Conservation (phyloP, 2,888 invertebrate genomes). For the Smittia aterrima region DNA sequence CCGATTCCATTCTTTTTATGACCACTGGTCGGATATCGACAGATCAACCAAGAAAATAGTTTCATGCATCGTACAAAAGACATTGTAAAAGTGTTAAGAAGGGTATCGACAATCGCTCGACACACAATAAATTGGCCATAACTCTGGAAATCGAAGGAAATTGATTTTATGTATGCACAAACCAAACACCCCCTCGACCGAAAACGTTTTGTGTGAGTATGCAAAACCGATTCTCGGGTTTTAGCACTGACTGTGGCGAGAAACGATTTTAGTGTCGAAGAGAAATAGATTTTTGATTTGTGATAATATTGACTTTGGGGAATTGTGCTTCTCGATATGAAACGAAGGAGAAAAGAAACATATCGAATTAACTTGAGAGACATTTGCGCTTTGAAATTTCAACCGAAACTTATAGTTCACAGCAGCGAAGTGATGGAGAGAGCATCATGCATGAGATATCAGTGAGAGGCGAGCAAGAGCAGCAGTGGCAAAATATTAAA, state of each 20-base stretch:
- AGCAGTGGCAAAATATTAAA: not conserved
- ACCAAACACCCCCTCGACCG: not conserved
- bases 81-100: slow-evolving; percentile 31
- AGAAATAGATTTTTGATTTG: slow-evolving; percentile 35
- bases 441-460: not conserved
- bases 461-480: not conserved
- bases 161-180: slow-evolving; percentile 40
- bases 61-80: slow-evolving; percentile 20
- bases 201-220: slow-evolving; percentile 14
- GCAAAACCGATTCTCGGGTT: slow-evolving; percentile 2
- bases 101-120: slow-evolving; percentile 16
- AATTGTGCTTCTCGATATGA: slow-evolving; percentile 3
- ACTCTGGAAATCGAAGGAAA: slow-evolving; percentile 34
- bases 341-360: not conserved
- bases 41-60: not conserved
- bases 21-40: not conserved
- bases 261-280: slow-evolving; percentile 1
- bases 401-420: not conserved
- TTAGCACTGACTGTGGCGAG: slow-evolving; percentile 4
- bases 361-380: not conserved
- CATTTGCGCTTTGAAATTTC: not conserved
- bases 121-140: slow-evolving; percentile 40
- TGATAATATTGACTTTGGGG: slow-evolving; percentile 40
- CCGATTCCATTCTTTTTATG: not conserved
- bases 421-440: not conserved